Evolutionary conservation across 2,797 vertebrate species (phyloP), one percentile per base, ranked within the genome.

Genomic region (Myripristis jacobus): DNA sequence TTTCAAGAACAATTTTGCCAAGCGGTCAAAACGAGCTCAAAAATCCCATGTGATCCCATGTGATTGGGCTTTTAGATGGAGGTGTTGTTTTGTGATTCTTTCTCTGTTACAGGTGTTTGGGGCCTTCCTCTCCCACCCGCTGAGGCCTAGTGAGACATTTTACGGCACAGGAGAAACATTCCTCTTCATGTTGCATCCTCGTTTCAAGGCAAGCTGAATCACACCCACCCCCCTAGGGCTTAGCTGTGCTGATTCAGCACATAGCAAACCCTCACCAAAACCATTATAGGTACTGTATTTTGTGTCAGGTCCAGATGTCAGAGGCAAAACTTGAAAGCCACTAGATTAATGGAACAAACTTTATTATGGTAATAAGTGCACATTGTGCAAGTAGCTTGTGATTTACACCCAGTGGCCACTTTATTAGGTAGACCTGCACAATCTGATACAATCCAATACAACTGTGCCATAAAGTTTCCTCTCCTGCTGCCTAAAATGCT

Each of bases 111-210:
- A 95, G 95, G 77, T 93, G 72, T 95, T 95, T 41, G 95, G 95
- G 8, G 90, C 92, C 47, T 95, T 95, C 70, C 91, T 95, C 10
- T 95, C 94, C 54, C 93, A 95, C 72, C 90, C 94, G 0, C 86
- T 95, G 77, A 93, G 77, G 79, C 91, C 70, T 15, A 95, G 95
- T 36, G 94, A 95, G 51, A 87, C 34, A 0, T 95, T 95, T 78
- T 95, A 94, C 5, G 95, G 95, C 34, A 95, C 94, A 2, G 95
- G 95, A 79, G 94, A 95, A 85, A 95, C 94, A 0, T 95, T 95
- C 76, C 92, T 95, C 60, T 95, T 94, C 79, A 94, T 94, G 88
- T 81, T 95, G 70, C 93, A 93, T 79, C 94, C 94, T 74, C 93
- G 92, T 38, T 94, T 94, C 82, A 94, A 95, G 93, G 95, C 94